Base-by-base conservation (phyloP, 1,140 invertebrate species). In the Cherax destructor region DNA sequence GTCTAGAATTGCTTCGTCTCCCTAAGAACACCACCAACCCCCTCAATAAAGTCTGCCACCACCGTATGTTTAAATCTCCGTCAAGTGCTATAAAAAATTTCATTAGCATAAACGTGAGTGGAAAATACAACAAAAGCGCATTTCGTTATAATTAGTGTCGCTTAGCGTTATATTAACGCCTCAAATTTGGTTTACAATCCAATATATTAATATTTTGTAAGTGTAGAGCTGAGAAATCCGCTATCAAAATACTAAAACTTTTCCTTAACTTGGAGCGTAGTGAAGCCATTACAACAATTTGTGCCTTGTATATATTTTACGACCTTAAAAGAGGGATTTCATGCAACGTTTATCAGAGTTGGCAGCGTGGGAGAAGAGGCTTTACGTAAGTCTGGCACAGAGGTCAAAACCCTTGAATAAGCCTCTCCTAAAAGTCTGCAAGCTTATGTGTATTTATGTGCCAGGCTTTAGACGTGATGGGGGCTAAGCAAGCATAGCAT, bases 291-390 rank as follows among this genome's bases (percentile, higher is more conserved):
- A 83, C 80, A 83, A 83, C 80, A 59, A 59, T 59, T 83, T 83
- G 80, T 83, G 50, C n/a, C 80, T 83, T 52, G 52, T 83, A 83
- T 83, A 59, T 83, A 83, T 61, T 83, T 41, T 74, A 74, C 41
- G 47, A 61, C 59, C 24, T 50, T 52, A 83, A 83, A 61, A 41
- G 80, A 83, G 80, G 50, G 52, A 83, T 83, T 83, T 83, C 59
- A 83, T 83, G 52, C 52, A n/a, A 30, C 80, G 80, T 30, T 83
- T 83, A 61, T 61, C 52, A 24, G 24, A 61, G 47, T 6, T 79
- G 3, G 50, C 11, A 56, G 78, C 50, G 80, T 11, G 80, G 80
- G 52, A 56, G 80, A 83, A 83, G 18, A 30, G 24, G 47, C 50
- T 49, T 61, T 83, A 52, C 59, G 6, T 49, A 30, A 30, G 52